These are phyloP conservation scores for Chaetodon auriga DNA, from an alignment of 2,113 vertebrate species.

Conservation along the genomic window DNA sequence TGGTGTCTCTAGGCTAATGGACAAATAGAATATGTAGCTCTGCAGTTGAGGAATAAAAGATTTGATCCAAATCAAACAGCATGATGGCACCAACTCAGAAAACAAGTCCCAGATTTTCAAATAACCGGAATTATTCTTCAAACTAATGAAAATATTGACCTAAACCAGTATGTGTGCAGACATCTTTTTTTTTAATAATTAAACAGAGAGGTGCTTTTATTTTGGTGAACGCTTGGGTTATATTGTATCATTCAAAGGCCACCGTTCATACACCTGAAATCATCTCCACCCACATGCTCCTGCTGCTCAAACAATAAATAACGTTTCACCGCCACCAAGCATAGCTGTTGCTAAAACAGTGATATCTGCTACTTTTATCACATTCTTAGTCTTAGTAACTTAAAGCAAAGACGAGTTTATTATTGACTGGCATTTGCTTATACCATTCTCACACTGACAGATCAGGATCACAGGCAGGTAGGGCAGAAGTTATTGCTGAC, in stretches of 20 bases:
- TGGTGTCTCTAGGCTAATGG: neutral
- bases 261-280: slow-evolving; percentile 49
- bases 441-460: slow-evolving; percentile 27
- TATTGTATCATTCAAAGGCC: slow-evolving; percentile 59
- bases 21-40: neutral
- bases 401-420: slow-evolving; percentile 59
- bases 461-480: slow-evolving; percentile 38
- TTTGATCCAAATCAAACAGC: neutral
- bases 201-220: too few species aligned
- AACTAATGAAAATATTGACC: slow-evolving; percentile 13
- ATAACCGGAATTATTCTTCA: slow-evolving; percentile 31
- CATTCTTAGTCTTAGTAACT: slow-evolving; percentile 74
- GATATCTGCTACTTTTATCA: slow-evolving; percentile 80
- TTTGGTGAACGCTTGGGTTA: slow-evolving; percentile 11
- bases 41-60: neutral
- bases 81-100: neutral
- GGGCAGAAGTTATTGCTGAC: slow-evolving; percentile 49
- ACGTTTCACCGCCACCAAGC: slow-evolving; percentile 46
- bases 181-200: too few species aligned
- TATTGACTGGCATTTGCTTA: slow-evolving; percentile 22
- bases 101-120: slow-evolving; percentile 24
- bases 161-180: neutral
- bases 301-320: slow-evolving; percentile 76
- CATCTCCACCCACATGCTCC: slow-evolving; percentile 11
- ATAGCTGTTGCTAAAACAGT: slow-evolving; percentile 68